These are phyloP conservation scores for Tapera naevia DNA, from an alignment of 2,797 vertebrate genomes.

Conservation along the genomic window DNA sequence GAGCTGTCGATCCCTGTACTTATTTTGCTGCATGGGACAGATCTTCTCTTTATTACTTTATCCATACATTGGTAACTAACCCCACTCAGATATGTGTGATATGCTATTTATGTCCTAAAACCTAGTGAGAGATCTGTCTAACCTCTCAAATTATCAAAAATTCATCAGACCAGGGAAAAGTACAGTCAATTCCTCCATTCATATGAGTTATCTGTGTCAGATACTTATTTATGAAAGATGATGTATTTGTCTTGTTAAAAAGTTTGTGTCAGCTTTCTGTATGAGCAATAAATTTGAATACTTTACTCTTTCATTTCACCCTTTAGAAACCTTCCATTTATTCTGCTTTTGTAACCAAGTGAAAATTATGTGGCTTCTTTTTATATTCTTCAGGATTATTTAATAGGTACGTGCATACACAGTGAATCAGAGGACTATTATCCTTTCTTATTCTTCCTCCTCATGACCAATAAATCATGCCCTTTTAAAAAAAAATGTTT, in stretches of 20 bases:
- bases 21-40: background rate
- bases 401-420: background rate
- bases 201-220: background rate
- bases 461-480: background rate
- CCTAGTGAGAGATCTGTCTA: background rate
- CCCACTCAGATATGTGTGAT: background rate
- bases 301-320: background rate
- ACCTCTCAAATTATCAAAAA: background rate
- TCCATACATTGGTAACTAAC: background rate
- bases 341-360: background rate
- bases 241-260: background rate
- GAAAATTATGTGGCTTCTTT: background rate
- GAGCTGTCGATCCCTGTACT: background rate
- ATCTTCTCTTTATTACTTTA: background rate
- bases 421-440: background rate
- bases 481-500: background rate
- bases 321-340: background rate
- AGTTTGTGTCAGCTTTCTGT: background rate
- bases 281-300: background rate
- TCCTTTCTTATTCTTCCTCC: background rate
- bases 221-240: background rate
- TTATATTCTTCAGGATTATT: background rate
- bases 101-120: background rate
- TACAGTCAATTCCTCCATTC: background rate
- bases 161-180: background rate